A percentile compares a stretch with the other conserved stretches of the same genome.
These are phyloP conservation scores for Eupeodes luniger DNA, from an alignment of 2,888 invertebrate species.

Conservation along the genomic window DNA sequence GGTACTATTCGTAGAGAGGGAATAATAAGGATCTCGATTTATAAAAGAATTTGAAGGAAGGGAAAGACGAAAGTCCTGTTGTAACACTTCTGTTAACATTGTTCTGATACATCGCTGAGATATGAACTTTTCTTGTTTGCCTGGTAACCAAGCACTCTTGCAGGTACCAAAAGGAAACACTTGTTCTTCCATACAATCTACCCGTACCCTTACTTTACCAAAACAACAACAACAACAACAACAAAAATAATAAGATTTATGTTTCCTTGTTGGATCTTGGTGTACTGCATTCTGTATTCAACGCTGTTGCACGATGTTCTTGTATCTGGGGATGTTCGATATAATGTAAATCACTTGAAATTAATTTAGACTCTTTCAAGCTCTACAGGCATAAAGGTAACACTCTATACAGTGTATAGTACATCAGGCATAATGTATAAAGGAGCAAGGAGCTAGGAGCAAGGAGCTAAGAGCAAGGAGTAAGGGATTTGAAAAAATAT, in stretches of 20 bases:
- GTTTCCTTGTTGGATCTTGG: slow-evolving; percentile 46
- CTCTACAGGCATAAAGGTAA: too few species aligned
- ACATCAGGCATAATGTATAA: too few species aligned
- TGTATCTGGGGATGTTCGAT: slow-evolving; percentile 70
- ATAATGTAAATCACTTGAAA: slow-evolving; percentile 74
- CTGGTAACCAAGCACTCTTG: too few species aligned
- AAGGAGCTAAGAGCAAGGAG: background rate
- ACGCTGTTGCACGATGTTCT: slow-evolving; percentile 69
- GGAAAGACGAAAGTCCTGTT: slow-evolving; percentile 52
- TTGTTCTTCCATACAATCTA: slow-evolving; percentile 7
- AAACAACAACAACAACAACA: background rate
- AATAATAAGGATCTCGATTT: slow-evolving; percentile 36
- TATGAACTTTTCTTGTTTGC: slow-evolving; percentile 61
- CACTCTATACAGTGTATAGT: too few species aligned
- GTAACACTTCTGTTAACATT: slow-evolving; percentile 71
- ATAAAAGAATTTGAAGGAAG: slow-evolving; percentile 2
- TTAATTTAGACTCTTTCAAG: slow-evolving; percentile 37
- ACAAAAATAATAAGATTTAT: slow-evolving; percentile 52
- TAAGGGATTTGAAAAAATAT: background rate
- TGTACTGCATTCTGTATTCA: slow-evolving; percentile 53
- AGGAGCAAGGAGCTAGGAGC: too few species aligned
- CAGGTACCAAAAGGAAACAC: too few species aligned
- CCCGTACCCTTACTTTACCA: slow-evolving; percentile 42
- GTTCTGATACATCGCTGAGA: slow-evolving; percentile 64
- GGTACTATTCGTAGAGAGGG: too few species aligned